These are phyloP conservation scores for Teinopalpus imperialis DNA, from an alignment of 2,888 invertebrate genomes.

Conservation along the genomic window DNA sequence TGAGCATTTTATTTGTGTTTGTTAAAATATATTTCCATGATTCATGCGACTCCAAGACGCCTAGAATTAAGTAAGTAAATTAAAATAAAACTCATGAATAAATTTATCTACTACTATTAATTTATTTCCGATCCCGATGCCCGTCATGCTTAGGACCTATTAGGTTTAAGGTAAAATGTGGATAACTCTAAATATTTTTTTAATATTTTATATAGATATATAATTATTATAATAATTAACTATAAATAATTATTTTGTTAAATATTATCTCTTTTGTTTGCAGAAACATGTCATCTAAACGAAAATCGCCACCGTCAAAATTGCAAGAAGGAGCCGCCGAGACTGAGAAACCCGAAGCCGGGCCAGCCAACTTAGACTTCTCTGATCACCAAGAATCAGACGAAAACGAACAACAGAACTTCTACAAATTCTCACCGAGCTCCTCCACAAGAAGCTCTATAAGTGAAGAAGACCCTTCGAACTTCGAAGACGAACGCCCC, in stretches of 20 bases:
- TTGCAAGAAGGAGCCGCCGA: conserved; percentile 88
- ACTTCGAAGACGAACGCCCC: conserved; percentile 83
- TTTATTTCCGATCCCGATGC: too few species aligned
- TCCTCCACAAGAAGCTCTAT: conserved; percentile 71
- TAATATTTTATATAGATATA: too few species aligned
- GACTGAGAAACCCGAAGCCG: conserved; percentile 73
- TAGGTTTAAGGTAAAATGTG: too few species aligned
- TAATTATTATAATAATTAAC: too few species aligned
- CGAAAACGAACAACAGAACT: conserved; percentile 62
- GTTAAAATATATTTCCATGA: conserved; percentile 25
- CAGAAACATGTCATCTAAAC: conserved; percentile 98
- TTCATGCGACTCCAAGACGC: neutral
- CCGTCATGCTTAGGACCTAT: too few species aligned
- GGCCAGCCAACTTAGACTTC: conserved; percentile 76
- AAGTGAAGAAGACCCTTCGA: conserved; percentile 82
- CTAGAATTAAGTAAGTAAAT: neutral
- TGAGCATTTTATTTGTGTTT: conserved; percentile 53
- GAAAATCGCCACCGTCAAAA: conserved; percentile 97
- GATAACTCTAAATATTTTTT: too few species aligned
- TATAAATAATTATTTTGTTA: too few species aligned
- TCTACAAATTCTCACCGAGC: conserved; percentile 75
- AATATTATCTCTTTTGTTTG: conserved; percentile 59
- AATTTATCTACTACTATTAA: too few species aligned
- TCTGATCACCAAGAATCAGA: conserved; percentile 68
- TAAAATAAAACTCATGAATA: too few species aligned